Conservation (phyloP, 2,113 vertebrate species). For the Crypturellus undulatus region DNA sequence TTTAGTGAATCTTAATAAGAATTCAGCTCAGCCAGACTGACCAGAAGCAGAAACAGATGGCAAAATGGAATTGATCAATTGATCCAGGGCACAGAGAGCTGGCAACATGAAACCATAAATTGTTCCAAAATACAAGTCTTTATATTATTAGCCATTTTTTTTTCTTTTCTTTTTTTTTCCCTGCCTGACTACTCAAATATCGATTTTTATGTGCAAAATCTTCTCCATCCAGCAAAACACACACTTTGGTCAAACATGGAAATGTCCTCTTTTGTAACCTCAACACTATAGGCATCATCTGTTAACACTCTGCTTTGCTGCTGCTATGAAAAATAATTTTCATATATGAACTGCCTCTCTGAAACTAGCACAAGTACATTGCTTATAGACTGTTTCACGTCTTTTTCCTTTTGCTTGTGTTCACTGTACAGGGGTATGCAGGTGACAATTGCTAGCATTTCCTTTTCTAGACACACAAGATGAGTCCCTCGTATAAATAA, state of each 20-base stretch:
- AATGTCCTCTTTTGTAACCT: background rate
- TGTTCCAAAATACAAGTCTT: background rate
- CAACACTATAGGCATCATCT: background rate
- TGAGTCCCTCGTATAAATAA: background rate
- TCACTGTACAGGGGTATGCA: background rate
- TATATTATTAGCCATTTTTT: background rate
- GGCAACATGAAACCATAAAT: background rate
- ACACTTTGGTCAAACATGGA: rapidly evolving
- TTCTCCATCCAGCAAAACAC: background rate
- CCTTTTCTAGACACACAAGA: background rate
- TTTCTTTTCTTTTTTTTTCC: background rate
- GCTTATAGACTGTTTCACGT: background rate
- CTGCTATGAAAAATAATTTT: background rate
- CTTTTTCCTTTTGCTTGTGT: background rate
- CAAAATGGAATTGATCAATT: background rate
- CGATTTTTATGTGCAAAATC: background rate
- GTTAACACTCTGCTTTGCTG: background rate
- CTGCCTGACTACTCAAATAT: background rate
- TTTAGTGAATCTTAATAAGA: background rate
- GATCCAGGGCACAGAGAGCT: background rate
- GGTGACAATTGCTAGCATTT: rapidly evolving
- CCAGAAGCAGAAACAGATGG: background rate
- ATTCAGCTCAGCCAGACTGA: background rate
- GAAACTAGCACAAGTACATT: background rate
- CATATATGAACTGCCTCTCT: background rate